Conservation (phyloP, 2,888 invertebrate genomes). For the Ferrisia virgata region DNA sequence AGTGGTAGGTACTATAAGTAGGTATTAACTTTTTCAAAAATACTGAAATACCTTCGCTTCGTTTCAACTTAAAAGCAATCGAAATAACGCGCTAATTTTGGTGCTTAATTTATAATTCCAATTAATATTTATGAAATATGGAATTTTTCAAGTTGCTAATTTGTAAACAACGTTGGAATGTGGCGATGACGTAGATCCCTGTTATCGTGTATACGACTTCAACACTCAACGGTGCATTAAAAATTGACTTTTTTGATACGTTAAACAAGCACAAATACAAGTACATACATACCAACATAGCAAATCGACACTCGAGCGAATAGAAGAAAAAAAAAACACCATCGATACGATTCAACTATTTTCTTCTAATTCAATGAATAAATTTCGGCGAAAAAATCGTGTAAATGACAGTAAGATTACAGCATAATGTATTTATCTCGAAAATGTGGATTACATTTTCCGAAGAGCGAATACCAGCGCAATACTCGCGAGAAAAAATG, state of each 20-base stretch:
- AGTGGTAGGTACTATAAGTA: too few relatives aligned
- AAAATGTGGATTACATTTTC: not conserved
- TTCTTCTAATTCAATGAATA: not conserved
- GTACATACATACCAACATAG: not conserved
- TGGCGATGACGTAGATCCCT: not conserved
- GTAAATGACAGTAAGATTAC: slow-evolving; percentile 26
- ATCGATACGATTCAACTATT: not conserved
- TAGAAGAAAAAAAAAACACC: not conserved
- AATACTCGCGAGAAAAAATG: not conserved
- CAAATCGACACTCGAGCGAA: not conserved
- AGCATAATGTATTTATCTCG: slow-evolving; percentile 14
- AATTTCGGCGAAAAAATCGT: slow-evolving; percentile 11
- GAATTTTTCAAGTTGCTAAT: too few relatives aligned
- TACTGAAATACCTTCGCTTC: too few relatives aligned
- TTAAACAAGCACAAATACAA: not conserved
- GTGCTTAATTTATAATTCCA: too few relatives aligned
- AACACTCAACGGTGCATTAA: not conserved
- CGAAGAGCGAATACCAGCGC: not conserved
- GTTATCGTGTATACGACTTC: not conserved
- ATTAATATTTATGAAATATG: too few relatives aligned
- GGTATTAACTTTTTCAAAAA: too few relatives aligned
- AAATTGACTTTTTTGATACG: not conserved
- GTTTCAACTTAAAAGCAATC: too few relatives aligned
- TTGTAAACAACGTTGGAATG: too few relatives aligned
- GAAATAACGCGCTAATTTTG: too few relatives aligned